Conservation (phyloP, 2,888 invertebrate genomes). For the Synergus japonicus region DNA sequence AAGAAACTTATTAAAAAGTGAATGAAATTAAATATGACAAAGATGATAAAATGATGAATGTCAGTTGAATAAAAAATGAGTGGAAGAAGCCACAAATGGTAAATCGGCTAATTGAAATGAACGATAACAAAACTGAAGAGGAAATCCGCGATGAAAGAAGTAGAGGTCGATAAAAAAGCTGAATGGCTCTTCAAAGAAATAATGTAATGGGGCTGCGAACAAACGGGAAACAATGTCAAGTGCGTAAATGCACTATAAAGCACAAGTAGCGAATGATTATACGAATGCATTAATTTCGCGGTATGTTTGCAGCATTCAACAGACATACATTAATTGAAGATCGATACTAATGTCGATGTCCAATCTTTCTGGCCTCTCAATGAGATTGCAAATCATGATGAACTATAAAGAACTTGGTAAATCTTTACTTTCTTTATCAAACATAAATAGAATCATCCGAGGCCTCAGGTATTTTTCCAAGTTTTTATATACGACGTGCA, state of each 20-base stretch:
- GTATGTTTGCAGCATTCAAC: background rate
- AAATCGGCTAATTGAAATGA: slow-evolving; percentile 27
- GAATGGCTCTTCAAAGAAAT: slow-evolving; percentile 36
- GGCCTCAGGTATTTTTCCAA: background rate
- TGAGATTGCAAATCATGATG: slow-evolving; percentile 4
- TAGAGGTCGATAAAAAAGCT: slow-evolving; percentile 11
- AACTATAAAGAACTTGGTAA: background rate
- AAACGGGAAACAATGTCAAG: slow-evolving; percentile 39
- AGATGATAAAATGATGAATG: background rate
- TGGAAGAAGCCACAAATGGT: slow-evolving; percentile 2
- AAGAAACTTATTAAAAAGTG: background rate
- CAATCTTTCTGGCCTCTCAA: slow-evolving; percentile 23
- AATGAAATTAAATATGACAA: background rate
- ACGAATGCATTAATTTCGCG: background rate
- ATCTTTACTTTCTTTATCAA: background rate
- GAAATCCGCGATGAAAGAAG: slow-evolving; percentile 27
- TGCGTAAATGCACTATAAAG: slow-evolving; percentile 17
- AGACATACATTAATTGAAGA: slow-evolving; percentile 8
- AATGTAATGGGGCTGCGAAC: slow-evolving; percentile 7
- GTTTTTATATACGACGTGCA: background rate
- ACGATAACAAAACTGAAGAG: background rate
- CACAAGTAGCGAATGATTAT: background rate
- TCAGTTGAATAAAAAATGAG: slow-evolving; percentile 10
- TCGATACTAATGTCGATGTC: slow-evolving; percentile 19
- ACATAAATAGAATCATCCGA: background rate